Evolutionary conservation across 2,113 vertebrate species (phyloP), one percentile per base, ranked within the genome.

Genomic region (Thinocorus orbignyianus): DNA sequence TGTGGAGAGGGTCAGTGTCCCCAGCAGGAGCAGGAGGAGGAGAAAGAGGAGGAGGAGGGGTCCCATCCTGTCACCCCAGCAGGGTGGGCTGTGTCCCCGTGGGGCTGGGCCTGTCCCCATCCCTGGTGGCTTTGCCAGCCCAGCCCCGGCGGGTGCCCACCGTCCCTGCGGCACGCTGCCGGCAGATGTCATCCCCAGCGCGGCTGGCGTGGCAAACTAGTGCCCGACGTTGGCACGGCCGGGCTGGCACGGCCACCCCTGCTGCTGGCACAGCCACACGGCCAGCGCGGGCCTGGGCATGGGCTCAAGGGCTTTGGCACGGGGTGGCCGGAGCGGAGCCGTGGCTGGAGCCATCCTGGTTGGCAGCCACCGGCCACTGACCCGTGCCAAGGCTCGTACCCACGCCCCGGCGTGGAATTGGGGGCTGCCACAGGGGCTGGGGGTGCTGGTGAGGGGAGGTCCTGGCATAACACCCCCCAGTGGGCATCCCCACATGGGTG

Each of bases 291-390:
- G 83, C 90, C 70, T 89, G 95, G 97, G 94, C 94, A 97, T 80
- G 35, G 46, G 64, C 91, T 93, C 54, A 88, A 54, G 96, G 96
- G 97, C 95, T 97, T 96, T 98, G 98, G 97, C 97, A 94, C 52
- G 3, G 39, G 26, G 42, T 8, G 92, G 52, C 81, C 80, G 5
- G 86, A 95, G 81, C 9, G 3, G 54, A 94, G 96, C 79, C 65
- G 54, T 0, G 89, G 90, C 73, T 80, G 88, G 92, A 96, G 85
- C 89, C 26, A 7, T 42, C 81, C 60, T 10, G 81, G 33, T 72
- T 96, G 96, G 96, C 95, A 82, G 46, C 92, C 91, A n/a, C 83
- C 52, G 68, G 89, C 90, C 85, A 26, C 80, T 23, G 8, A 60
- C 69, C 92, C 80, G 4, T 2, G 85, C 83, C 95, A 35, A 70